Evolutionary conservation across 2,888 invertebrate species (phyloP).

Genomic region (Phymatocera aterrima): DNA sequence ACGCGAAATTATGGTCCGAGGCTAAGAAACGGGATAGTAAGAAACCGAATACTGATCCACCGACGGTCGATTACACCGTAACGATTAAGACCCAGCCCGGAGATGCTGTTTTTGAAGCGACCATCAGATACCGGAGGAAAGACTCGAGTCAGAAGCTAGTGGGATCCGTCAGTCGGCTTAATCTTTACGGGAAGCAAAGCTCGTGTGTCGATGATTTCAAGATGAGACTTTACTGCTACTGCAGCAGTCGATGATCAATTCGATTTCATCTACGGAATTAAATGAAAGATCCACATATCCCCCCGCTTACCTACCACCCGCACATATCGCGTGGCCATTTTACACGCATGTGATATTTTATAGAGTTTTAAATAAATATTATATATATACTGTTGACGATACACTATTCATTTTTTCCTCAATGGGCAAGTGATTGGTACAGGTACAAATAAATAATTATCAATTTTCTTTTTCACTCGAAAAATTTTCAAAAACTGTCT

Average conservation of each 20-base stretch:
- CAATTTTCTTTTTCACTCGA: no score
- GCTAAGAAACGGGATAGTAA: constrained; percentile 69
- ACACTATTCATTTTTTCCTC: constrained; percentile 22
- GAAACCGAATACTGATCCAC: constrained; percentile 69
- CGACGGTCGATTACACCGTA: constrained; percentile 80
- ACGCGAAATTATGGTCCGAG: constrained; percentile 80
- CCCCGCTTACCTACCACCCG: background rate
- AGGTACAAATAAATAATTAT: no score
- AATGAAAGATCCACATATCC: background rate
- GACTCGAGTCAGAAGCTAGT: constrained; percentile 76
- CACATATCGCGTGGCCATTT: constrained; percentile 35
- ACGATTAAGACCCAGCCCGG: constrained; percentile 82
- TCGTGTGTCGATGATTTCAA: constrained; percentile 85
- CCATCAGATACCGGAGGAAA: constrained; percentile 77
- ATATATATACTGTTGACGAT: constrained; percentile 54
- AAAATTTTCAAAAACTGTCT: no score
- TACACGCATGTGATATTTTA: constrained; percentile 61
- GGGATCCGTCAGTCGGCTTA: constrained; percentile 87
- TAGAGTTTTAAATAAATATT: constrained; percentile 61
- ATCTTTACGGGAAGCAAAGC: constrained; percentile 89
- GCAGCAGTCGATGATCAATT: constrained; percentile 64
- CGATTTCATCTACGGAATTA: background rate
- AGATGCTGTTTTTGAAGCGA: constrained; percentile 87
- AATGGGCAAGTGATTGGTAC: constrained; percentile 3
- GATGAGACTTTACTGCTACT: constrained; percentile 88